Base-by-base conservation (phyloP, 2,797 vertebrate genomes). In the Vipera ursinii region DNA sequence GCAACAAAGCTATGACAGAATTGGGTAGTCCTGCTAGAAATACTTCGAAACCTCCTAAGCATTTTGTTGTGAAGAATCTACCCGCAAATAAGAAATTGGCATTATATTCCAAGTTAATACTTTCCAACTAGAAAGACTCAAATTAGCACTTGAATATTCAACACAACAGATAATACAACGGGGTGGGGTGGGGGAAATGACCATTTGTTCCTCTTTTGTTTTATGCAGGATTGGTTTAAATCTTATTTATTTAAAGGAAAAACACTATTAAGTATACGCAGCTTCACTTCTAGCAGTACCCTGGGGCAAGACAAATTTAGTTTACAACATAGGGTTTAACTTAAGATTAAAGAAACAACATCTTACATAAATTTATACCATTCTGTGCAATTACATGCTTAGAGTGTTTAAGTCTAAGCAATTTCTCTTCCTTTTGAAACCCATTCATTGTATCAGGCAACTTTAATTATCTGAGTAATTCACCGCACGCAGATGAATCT, bases 391-490 rank as follows among this genome's bases (percentile, higher is more conserved):
- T 92, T 92, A 95, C 90, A 60, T 90, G 95, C 92, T 93, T 93
- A 90, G 0, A 0, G 85, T 85, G 91, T 95, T 94, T 94, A 94
- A n/a, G 22, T 91, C 86, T 89, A 93, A 94, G 92, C 90, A 95
- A 94, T 94, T 94, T 95, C 90, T 93, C 94, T 95, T 92, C 24
- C 89, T 91, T 57, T 93, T 94, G 93, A 92, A 96, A 96, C 91
- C 87, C 56, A 91, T 88, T 93, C 94, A 93, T 93, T 92, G 91
- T 93, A 92, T 89, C 91, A 93, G 95, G 87, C 28, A 91, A 92
- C 95, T 97, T 97, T 95, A 96, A 97, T 95, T 96, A 96, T 95
- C 95, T 94, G 91, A 44, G 65, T 88, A 92, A 92, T 94, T 94
- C 88, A 78, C 38, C 93, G 93, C 93, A 73, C 0, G 12, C 56